Percentiles rank a stretch among this genome's conserved stretches.
These are phyloP conservation scores for Drosophila tristis DNA, from an alignment of 1,140 invertebrate species.

Conservation along the genomic window DNA sequence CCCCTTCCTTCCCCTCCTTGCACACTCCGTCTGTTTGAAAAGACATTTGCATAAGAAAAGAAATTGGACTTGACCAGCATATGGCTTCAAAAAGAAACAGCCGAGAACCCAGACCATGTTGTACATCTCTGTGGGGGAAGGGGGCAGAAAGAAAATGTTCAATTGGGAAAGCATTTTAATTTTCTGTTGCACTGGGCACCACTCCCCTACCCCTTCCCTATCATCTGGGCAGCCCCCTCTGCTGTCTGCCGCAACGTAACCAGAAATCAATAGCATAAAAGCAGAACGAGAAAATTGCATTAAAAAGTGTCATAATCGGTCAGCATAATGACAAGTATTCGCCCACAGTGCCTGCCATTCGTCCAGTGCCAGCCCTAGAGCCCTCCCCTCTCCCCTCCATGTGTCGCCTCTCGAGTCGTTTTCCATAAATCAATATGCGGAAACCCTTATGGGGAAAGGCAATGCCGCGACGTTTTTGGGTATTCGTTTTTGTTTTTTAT, in stretches of 20 bases:
- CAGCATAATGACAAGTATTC: constrained; percentile 74
- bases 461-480: not conserved
- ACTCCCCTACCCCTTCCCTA: not conserved
- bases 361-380: not conserved
- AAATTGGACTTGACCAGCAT: constrained; percentile 49
- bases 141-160: constrained; percentile 26
- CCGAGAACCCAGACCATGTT: constrained; percentile 1
- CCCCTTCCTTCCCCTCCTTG: not conserved
- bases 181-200: constrained; percentile 13
- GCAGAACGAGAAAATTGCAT: constrained; percentile 76
- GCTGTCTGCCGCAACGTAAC: constrained; percentile 47
- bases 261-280: constrained; percentile 80
- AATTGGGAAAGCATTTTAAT: constrained; percentile 52
- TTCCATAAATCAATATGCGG: constrained; percentile 76
- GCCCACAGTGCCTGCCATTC: not conserved
- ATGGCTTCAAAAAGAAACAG: constrained; percentile 46
- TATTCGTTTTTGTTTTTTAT: constrained; percentile 4
- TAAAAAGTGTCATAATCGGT: constrained; percentile 81
- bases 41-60: constrained; percentile 61
- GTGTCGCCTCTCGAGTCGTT: constrained; percentile 31
- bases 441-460: constrained; percentile 31
- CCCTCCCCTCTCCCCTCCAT: not conserved
- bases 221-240: not conserved
- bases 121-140: constrained; percentile 9
- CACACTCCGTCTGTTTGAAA: constrained; percentile 6